A percentile compares a stretch with the other conserved stretches of the same genome.
Evolutionary conservation across 2,888 invertebrate species (phyloP).

Genomic region (Cylindroiulus punctatus): DNA sequence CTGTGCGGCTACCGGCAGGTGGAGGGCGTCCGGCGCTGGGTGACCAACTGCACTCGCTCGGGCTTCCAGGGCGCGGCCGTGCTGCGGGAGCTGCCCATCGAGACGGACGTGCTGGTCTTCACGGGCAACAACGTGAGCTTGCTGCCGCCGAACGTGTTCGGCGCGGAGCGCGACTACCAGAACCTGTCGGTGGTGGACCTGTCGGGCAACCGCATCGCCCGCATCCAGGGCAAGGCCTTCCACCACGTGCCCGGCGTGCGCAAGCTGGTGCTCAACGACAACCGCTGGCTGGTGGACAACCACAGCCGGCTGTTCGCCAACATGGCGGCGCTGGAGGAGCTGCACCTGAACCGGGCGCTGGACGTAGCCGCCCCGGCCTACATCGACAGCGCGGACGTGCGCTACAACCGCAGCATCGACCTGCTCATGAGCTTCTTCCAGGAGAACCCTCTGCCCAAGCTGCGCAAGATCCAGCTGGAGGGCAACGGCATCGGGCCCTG

Average conservation of each 20-base stretch:
- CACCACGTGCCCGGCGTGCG: constrained; percentile 78
- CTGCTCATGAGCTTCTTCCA: constrained; percentile 72
- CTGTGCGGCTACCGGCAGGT: background rate
- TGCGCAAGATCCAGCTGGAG: constrained; percentile 78
- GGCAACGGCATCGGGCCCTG: constrained; percentile 79
- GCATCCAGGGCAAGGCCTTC: constrained; percentile 78
- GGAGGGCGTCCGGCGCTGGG: constrained; percentile 59
- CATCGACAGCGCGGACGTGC: constrained; percentile 68
- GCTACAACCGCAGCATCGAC: constrained; percentile 61
- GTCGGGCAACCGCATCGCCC: constrained; percentile 77
- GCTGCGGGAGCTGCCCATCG: constrained; percentile 73
- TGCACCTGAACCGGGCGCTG: constrained; percentile 76
- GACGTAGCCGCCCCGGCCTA: background rate
- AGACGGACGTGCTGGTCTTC: constrained; percentile 76
- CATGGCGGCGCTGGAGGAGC: constrained; percentile 73
- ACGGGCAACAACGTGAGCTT: constrained; percentile 75
- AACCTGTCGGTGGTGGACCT: constrained; percentile 76
- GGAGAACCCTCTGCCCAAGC: constrained; percentile 72
- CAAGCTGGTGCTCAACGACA: constrained; percentile 77
- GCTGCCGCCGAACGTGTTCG: constrained; percentile 78
- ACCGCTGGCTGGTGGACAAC: constrained; percentile 73
- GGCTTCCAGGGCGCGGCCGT: constrained; percentile 72
- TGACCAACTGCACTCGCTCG: constrained; percentile 78
- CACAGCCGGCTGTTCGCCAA: constrained; percentile 68
- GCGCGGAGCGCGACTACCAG: constrained; percentile 71